These are phyloP conservation scores for Notocelia uddmanniana DNA, from an alignment of 2,888 invertebrate species.

Conservation along the genomic window DNA sequence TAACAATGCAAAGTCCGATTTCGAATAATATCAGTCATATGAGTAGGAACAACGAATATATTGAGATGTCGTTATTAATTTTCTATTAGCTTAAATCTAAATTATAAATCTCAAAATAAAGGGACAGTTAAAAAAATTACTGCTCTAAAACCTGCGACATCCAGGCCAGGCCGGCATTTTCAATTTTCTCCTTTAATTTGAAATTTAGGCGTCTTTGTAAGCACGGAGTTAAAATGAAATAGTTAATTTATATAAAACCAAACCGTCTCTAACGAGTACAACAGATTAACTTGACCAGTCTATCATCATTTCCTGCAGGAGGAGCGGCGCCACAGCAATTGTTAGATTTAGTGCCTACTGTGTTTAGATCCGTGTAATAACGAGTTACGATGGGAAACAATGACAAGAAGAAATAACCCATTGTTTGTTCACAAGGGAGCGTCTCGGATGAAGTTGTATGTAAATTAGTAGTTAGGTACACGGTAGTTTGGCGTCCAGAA, in stretches of 20 bases:
- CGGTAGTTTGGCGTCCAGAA: neutral
- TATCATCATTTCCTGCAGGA: constrained; percentile 47
- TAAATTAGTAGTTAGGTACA: neutral
- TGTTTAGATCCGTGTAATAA: constrained; percentile 4
- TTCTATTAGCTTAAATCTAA: no score
- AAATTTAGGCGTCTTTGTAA: neutral
- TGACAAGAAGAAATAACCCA: constrained; percentile 17
- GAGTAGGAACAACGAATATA: neutral
- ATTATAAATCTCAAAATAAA: no score
- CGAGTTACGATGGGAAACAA: constrained; percentile 21
- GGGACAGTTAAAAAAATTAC: no score
- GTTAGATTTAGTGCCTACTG: constrained; percentile 55
- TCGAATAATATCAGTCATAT: neutral
- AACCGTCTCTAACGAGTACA: neutral
- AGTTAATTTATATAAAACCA: neutral
- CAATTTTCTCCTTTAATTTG: no score
- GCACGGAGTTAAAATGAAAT: neutral
- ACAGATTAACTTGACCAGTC: constrained; percentile 44
- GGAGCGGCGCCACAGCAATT: constrained; percentile 66
- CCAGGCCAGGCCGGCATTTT: no score
- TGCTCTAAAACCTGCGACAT: no score
- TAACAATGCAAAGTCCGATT: neutral
- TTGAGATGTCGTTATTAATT: no score
- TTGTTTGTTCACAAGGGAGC: constrained; percentile 24
- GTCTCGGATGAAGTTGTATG: constrained; percentile 5